Evolutionary conservation across 2,888 invertebrate genomes (phyloP).

Genomic region (Coremacera marginata): DNA sequence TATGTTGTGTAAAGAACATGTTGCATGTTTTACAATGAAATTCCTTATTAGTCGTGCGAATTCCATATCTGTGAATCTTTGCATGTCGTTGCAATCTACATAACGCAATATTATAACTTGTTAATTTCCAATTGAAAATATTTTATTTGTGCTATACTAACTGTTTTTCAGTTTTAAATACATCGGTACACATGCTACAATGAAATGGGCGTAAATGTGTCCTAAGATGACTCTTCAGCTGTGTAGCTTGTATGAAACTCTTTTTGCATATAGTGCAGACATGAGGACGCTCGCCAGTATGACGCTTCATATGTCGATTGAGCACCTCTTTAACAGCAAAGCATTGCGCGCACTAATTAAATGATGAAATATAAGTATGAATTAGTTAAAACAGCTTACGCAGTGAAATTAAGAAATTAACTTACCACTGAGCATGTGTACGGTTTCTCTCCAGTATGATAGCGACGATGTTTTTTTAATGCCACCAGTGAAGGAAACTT

Average conservation of each 20-base stretch:
- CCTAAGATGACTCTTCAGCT: constrained; percentile 81
- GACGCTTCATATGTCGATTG: constrained; percentile 81
- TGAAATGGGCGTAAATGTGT: constrained; percentile 79
- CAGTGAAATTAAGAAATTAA: constrained; percentile 31
- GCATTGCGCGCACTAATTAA: constrained; percentile 77
- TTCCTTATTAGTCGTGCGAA: background rate
- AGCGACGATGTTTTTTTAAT: constrained; percentile 79
- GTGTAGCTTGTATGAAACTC: constrained; percentile 87
- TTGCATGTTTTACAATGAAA: constrained; percentile 39
- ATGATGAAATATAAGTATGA: constrained; percentile 45
- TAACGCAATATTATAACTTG: background rate
- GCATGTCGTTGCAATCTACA: constrained; percentile 18
- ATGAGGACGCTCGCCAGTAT: constrained; percentile 70
- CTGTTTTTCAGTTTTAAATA: constrained; percentile 64
- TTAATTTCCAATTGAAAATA: background rate
- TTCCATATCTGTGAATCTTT: background rate
- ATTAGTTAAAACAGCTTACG: background rate
- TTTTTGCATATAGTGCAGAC: constrained; percentile 74
- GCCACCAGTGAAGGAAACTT: constrained; percentile 81
- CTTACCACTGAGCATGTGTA: constrained; percentile 76
- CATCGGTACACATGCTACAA: constrained; percentile 73
- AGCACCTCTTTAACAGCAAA: constrained; percentile 88
- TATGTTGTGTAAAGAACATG: constrained; percentile 1
- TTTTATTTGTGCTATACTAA: constrained; percentile 48
- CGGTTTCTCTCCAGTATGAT: constrained; percentile 76